Conservation (phyloP, 1,140 invertebrate species). For the Ceratosolen solmsi region DNA sequence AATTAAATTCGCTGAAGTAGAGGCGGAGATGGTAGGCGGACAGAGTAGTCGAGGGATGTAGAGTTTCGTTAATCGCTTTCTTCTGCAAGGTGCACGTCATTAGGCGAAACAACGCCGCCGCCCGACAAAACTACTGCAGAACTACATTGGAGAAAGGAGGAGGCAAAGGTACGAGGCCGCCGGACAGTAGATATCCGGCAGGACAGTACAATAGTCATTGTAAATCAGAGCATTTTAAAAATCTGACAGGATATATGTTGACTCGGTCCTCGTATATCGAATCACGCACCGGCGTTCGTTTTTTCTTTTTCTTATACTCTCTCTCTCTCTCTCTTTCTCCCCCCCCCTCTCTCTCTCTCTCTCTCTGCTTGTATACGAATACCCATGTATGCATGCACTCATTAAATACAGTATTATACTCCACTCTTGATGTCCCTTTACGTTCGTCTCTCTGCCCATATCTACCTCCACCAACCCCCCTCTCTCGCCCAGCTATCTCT, state of each 20-base stretch:
- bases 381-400: slow-evolving; percentile 55
- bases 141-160: slow-evolving; percentile 9
- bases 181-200: slow-evolving; percentile 68
- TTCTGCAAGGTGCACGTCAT: slow-evolving; percentile 41
- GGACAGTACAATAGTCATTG: slow-evolving; percentile 69
- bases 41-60: neutral
- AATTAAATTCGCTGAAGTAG: neutral
- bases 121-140: slow-evolving; percentile 7
- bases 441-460: too few relatives aligned
- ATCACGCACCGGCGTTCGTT: slow-evolving; percentile 58
- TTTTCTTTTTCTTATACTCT: slow-evolving; percentile 10
- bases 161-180: slow-evolving; percentile 46
- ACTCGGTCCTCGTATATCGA: slow-evolving; percentile 68
- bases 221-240: slow-evolving; percentile 72
- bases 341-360: neutral
- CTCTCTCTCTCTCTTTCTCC: neutral
- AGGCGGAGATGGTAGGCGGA: neutral
- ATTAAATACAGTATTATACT: slow-evolving; percentile 73
- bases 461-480: neutral
- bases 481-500: neutral
- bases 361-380: neutral
- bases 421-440: slow-evolving; percentile 58
- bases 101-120: slow-evolving; percentile 17
- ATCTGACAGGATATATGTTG: slow-evolving; percentile 71
- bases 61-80: slow-evolving; percentile 41